Evolutionary conservation across 2,888 invertebrate species (phyloP).

Genomic region (Nebria brevicollis): DNA sequence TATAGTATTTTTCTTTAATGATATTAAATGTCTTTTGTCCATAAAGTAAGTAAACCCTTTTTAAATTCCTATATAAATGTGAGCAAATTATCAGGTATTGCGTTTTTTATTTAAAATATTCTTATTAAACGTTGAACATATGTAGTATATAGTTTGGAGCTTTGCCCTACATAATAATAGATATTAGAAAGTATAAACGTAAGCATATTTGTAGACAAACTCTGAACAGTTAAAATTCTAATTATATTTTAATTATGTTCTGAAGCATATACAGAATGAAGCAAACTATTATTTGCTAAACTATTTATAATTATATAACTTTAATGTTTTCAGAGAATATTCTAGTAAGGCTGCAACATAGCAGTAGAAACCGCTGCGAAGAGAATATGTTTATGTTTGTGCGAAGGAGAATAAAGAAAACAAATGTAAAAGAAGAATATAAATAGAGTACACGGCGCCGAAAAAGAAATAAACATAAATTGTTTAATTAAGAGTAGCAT

Average conservation of each 20-base stretch:
- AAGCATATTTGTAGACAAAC: too few relatives aligned
- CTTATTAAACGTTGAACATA: too few relatives aligned
- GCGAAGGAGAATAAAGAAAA: conserved; percentile 8
- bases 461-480: conserved; percentile 37
- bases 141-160: too few relatives aligned
- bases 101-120: too few relatives aligned
- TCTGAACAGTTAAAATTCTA: not conserved
- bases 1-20: too few relatives aligned
- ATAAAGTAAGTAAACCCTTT: too few relatives aligned
- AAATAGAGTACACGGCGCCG: conserved; percentile 5
- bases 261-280: not conserved
- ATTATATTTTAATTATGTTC: not conserved
- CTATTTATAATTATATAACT: not conserved
- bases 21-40: too few relatives aligned
- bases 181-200: too few relatives aligned
- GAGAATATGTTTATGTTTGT: not conserved
- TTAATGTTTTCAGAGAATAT: not conserved
- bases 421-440: conserved; percentile 26
- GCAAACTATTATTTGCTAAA: not conserved
- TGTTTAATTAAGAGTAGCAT: conserved; percentile 43
- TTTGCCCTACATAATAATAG: too few relatives aligned
- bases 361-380: not conserved
- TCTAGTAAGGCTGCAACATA: not conserved
- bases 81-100: too few relatives aligned
- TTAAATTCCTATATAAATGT: too few relatives aligned